Base-by-base conservation (phyloP, 2,113 vertebrate genomes). In the Aptenodytes forsteri region DNA sequence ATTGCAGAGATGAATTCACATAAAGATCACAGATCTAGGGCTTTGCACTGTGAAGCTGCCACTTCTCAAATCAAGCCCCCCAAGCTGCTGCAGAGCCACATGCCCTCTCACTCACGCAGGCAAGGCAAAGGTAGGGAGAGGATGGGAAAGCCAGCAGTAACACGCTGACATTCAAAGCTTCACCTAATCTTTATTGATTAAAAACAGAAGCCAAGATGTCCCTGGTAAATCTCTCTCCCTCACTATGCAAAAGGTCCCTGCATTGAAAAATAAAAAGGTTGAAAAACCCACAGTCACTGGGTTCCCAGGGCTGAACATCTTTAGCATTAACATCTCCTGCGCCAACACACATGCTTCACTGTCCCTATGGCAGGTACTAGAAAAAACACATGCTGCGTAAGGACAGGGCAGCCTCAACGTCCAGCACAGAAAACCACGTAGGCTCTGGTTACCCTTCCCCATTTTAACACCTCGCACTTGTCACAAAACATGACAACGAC, bases 231-330 rank as follows among this genome's bases (percentile, higher is more conserved):
- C 26, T 36, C 75, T 30, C 44, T 46, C 18, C 17, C 9, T 49
- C 16, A 2, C 29, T 71, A n/a, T 2, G 2, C 46, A 11, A 18
- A 30, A 47, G 5, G 50, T 17, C 38, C 4, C 11, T 5, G 8
- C 2, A 22, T 4, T 4, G 27, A 5, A 4, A 81, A 52, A 34
- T 6, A 46, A 40, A 47, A 22, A 61, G 5, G 4, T 1, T 20
- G 62, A 16, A 64, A 64, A 21, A 0, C 3, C 19, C 12, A 3
- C 0, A 6, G 20, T 1, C 21, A 8, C 13, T 0, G 7, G 1
- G 34, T 12, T 42, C 4, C 42, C 38, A 12, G 70, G 27, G 11
- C 30, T 2, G 52, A 38, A 6, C 10, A 3, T 9, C 58, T 11
- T 4, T 2, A 50, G 38, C 36, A 9, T 3, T 19, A 7, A 15